Evolutionary conservation across 2,797 vertebrate species (phyloP), one percentile per base, ranked within the genome.

Genomic region (Rhynchonycteris naso): DNA sequence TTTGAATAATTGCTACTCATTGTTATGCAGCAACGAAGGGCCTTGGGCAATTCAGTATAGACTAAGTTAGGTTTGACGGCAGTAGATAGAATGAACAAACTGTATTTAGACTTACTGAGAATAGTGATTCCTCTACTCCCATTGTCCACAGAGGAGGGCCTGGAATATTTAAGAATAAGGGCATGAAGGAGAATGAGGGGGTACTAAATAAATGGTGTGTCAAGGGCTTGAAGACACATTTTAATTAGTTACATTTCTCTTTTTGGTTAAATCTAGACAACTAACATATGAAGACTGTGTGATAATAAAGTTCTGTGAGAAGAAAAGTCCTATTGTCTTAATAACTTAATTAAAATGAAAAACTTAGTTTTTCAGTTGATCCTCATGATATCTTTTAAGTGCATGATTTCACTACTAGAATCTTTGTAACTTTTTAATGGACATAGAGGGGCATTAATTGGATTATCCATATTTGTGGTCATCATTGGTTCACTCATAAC

Each of bases 221-320:
- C n/a, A 76, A 80, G 33, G 18, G 43, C 72, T 79, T 74, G 38
- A 80, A 79, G 47, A 90, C 11, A 21, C 8, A 15, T 63, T 58
- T 59, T 47, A 75, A 58, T 90, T 91, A 75, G 21, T 80, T 93
- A 47, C 1, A 16, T 58, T 58, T 75, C 65, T 28, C 16, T 12
- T 76, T 79, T 93, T 74, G 50, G 10, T 80, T 93, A 87, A 84
- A 58, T 88, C 63, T 43, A 88, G 94, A 87, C 21, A 71, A 80
- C 38, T 52, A 43, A 74, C 18, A 68, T 63, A 76, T 21, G 50
- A 90, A 88, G 26, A 5, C 12, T 72, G 33, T 74, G 54, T 68
- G 76, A 43, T 54, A 81, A 61, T 85, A 18, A 30, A 43, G 50
- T 84, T 90, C 61, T 85, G 9, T 65, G n/a, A 74, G 61, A 72